Evolutionary conservation across 2,888 invertebrate genomes (phyloP), one percentile per base, ranked within the genome.

Genomic region (Piscicola geometra): DNA sequence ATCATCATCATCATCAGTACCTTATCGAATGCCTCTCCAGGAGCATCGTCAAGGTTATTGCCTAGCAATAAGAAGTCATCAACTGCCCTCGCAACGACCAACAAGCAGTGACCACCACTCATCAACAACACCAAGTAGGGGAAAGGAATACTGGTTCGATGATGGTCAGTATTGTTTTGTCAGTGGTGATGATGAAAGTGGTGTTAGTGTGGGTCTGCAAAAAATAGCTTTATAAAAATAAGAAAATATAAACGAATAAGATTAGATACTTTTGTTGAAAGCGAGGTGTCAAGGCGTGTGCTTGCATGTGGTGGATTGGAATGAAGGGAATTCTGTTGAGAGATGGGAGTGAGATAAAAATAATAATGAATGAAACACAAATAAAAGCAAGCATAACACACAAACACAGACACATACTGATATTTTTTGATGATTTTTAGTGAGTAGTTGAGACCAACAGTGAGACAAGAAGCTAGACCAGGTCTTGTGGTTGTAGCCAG

Each of bases 251-350:
- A 71, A n/a, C 9, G 60, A 25, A 18, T 56, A 56, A 56, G 25
- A 21, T 21, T 56, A 25, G 25, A 56, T 5, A 56, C 60, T 56
- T 9, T 25, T 56, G 21, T 56, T 56, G n/a, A 21, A 96, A 90
- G 83, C 96, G 89, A 32, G 90, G 91, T 25, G 92, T 92, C 76
- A 99, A 87, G 2, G 98, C 95, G 88, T 99, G 99, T 0, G 99
- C 98, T 88, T 97, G 92, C 99, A 99, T 99, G 82, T 99, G 99
- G 88, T 99, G 98, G 77, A 99, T 91, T 0, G 98, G 95, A 83
- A 99, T 92, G 79, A 98, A 87, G 0, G 94, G 94, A 71, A 82
- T 80, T 30, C 85, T 85, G 5, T 3, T 3, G n/a, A 15, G 41
- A 15, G 41, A 15, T 9, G 41, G 41, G 5, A 15, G 41, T 41